Percentiles rank a stretch among this genome's conserved stretches.
Conservation (phyloP, 2,113 vertebrate species). For the Phalacrocorax carbo region DNA sequence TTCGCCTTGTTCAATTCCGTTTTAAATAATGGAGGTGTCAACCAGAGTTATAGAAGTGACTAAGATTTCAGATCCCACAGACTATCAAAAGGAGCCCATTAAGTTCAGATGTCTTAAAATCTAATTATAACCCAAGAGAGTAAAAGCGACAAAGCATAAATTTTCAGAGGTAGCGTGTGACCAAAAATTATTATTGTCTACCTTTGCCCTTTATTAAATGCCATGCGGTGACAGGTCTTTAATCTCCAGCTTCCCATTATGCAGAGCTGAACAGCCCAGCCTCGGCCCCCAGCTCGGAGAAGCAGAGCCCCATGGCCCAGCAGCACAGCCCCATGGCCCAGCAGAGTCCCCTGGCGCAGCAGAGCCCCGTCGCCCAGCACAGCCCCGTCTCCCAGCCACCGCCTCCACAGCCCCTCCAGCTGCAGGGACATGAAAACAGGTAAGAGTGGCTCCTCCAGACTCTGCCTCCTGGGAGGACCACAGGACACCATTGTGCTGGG, state of each 20-base stretch:
- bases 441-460: constrained; percentile 27
- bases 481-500: neutral
- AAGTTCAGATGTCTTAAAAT: constrained; percentile 15
- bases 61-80: neutral
- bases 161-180: neutral
- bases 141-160: neutral
- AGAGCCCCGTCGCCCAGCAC: constrained; percentile 76
- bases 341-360: constrained; percentile 80
- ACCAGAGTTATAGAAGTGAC: neutral
- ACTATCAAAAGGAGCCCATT: neutral
- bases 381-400: constrained; percentile 74
- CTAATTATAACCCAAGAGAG: neutral
- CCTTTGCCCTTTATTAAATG: constrained; percentile 23
- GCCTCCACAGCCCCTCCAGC: constrained; percentile 83
- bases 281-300: constrained; percentile 91
- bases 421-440: constrained; percentile 92
- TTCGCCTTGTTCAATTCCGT: neutral
- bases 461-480: neutral
- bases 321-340: constrained; percentile 85
- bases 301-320: constrained; percentile 93
- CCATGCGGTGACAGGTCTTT: neutral
- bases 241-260: neutral
- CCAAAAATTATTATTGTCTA: neutral
- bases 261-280: constrained; percentile 90
- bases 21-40: neutral